These are phyloP conservation scores for Atlantisia rogersi DNA, from an alignment of 2,113 vertebrate genomes.

Conservation along the genomic window DNA sequence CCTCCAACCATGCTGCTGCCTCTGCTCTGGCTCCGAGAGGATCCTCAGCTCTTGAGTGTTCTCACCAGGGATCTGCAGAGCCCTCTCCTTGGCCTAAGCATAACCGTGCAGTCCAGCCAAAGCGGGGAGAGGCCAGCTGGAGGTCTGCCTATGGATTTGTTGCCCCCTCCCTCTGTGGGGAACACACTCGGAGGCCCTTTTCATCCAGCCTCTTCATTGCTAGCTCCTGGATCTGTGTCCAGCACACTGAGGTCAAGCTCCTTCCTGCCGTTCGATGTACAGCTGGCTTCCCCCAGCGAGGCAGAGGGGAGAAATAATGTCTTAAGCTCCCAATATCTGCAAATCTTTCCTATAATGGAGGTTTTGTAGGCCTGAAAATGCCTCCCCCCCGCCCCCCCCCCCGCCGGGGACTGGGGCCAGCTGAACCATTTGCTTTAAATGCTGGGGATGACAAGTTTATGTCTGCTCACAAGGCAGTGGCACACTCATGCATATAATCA, in stretches of 20 bases:
- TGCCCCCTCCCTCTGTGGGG: not conserved
- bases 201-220: not conserved
- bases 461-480: fast-evolving
- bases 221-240: not conserved
- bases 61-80: not conserved
- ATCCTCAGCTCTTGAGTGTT: slow-evolving; percentile 3
- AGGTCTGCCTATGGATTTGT: not conserved
- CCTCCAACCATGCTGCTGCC: not conserved
- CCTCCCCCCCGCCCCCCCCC: no score
- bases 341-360: not conserved
- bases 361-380: not conserved
- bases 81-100: not conserved
- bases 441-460: not conserved
- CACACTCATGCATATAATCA: fast-evolving
- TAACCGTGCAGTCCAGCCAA: not conserved
- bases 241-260: not conserved
- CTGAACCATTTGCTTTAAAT: not conserved
- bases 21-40: not conserved
- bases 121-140: not conserved
- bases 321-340: not conserved
- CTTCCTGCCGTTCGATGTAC: not conserved
- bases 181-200: not conserved
- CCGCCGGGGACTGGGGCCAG: not conserved
- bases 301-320: not conserved
- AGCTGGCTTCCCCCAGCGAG: not conserved